Percentiles rank a stretch among this genome's conserved stretches.
Conservation (phyloP, 2,797 vertebrate species). For the Pterois miles region DNA sequence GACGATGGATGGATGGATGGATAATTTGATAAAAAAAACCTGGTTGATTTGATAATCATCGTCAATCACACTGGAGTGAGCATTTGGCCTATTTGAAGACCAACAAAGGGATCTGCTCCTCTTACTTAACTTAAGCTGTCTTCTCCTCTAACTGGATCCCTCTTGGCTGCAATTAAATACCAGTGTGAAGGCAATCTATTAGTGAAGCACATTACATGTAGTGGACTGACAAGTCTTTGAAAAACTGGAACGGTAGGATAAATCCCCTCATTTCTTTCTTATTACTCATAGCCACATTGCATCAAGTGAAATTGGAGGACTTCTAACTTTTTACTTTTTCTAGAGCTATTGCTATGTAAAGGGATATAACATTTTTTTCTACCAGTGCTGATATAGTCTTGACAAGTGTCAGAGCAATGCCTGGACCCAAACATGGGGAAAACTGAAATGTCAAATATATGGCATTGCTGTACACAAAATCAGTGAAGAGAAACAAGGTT, state of each 20-base stretch:
- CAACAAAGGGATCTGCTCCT: neutral
- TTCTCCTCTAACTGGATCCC: slow-evolving; percentile 3
- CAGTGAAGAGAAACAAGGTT: slow-evolving; percentile 67
- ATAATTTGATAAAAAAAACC: no score
- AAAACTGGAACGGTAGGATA: neutral
- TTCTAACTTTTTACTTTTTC: neutral
- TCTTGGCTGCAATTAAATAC: slow-evolving; percentile 20
- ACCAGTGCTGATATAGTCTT: slow-evolving; percentile 30
- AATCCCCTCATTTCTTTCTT: neutral
- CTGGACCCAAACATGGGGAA: slow-evolving; percentile 27
- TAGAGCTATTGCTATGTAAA: neutral
- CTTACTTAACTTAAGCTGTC: neutral
- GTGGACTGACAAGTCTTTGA: slow-evolving; percentile 3
- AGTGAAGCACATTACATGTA: slow-evolving; percentile 16
- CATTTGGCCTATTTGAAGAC: neutral
- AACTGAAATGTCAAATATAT: slow-evolving; percentile 60
- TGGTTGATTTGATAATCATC: neutral
- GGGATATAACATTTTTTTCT: neutral
- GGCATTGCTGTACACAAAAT: slow-evolving; percentile 60
- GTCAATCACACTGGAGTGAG: neutral
- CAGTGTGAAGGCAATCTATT: slow-evolving; percentile 1
- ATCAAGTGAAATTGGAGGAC: neutral
- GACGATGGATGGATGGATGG: no score
- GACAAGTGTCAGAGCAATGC: slow-evolving; percentile 44
- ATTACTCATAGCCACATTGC: neutral